Percentiles rank a stretch among this genome's conserved stretches.
phyloP scores from a whole-genome alignment of 30 jellyfish, hydroid and myxozoan genomes.

The Turritopsis rubra region DNA sequence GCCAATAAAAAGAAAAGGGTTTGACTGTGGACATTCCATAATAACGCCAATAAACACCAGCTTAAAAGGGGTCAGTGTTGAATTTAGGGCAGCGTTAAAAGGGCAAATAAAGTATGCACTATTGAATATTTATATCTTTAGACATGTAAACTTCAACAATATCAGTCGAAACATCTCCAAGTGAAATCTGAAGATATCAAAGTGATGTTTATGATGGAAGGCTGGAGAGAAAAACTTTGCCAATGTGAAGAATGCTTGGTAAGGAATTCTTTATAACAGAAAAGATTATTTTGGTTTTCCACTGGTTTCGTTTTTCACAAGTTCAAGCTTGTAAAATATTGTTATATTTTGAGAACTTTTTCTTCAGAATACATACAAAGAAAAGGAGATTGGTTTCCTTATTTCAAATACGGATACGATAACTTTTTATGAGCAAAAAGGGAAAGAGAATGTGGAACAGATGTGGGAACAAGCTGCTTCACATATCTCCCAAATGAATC shows the following conservation, averaged over 20 bases:
- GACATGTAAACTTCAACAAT: neutral
- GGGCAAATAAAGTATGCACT: no score
- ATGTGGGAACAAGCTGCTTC: conserved; percentile 54
- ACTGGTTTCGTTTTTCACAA: no score
- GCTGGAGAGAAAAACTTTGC: conserved; percentile 84
- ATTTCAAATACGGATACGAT: conserved; percentile 65
- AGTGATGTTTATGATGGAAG: conserved; percentile 13
- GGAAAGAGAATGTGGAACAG: conserved; percentile 40
- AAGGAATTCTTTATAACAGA: neutral
- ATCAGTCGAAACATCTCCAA: neutral
- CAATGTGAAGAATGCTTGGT: conserved; percentile 72
- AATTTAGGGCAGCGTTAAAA: no score
- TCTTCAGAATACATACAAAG: conserved; percentile 37
- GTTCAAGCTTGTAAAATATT: no score
- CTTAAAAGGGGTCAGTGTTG: no score
- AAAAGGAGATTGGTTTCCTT: conserved; percentile 40
- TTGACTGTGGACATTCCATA: no score
- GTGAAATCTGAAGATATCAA: neutral
- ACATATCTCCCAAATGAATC: conserved; percentile 61
- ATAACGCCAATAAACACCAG: no score
- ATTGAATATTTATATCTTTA: neutral
- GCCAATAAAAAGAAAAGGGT: no score
- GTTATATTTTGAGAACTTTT: no score
- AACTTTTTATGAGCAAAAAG: conserved; percentile 59
- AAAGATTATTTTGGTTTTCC: no score